Evolutionary conservation across 2,888 invertebrate genomes (phyloP), one percentile per base, ranked within the genome.

Genomic region (Gandaritis pyraliata): DNA sequence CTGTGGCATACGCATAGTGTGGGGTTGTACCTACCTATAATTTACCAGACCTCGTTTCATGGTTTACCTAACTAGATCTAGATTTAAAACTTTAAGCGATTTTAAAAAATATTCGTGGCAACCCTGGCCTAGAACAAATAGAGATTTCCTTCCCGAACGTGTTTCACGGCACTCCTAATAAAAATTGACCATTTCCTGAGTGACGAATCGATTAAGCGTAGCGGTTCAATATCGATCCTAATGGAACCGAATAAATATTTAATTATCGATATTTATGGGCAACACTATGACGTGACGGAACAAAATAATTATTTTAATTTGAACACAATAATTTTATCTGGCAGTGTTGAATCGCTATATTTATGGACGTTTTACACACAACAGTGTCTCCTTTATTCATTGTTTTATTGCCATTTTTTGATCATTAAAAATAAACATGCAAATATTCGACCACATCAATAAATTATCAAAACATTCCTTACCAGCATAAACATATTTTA

Each of bases 191-290:
- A 84, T 88, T 90, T 86, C 83, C 81, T 85, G 76, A 76, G 80
- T 83, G 82, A 81, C 85, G 85, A 90, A 91, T 90, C 84, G 87
- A 90, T 90, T 87, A 73, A 58, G 70, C 76, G 77, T 86, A 85
- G 85, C 83, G 84, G 69, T 82, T 80, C 78, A 77, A 79, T 77
- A 79, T 81, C 82, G 82, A 82, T 85, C 76, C 82, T 83, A 88
- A 88, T 89, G 74, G 85, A 83, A 84, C 86, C 86, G 88, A 88
- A 84, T 89, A 88, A 89, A 90, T 89, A 90, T 90, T 91, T 90
- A 90, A 90, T 90, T 85, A 86, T 83, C 75, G 77, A 76, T 78
- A 80, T 90, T 87, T 89, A 86, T 87, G 81, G 83, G 75, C 83
- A 88, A 88, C 90, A 85, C 67, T 65, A 59, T 62, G 64, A 66